Evolutionary conservation across 2,888 invertebrate species (phyloP), one percentile per base, ranked within the genome.

Genomic region (Lasioglossum leucozonium): DNA sequence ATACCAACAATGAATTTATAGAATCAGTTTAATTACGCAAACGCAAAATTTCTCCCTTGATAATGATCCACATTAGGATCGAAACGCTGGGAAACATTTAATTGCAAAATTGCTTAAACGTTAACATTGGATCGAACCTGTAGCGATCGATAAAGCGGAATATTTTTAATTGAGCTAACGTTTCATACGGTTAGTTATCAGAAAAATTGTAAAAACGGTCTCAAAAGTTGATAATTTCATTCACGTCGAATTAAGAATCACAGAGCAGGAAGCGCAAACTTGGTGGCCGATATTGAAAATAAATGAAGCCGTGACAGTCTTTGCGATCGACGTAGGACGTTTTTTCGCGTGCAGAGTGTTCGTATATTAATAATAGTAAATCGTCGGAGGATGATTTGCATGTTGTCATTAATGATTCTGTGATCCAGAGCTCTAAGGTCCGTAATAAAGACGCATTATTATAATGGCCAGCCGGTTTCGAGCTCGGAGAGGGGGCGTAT

Each of bases 401-500:
- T 67, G 11, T 30, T 22, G 34, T 37, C 22, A 22, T 67, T 67
- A 34, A 67, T 22, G 10, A 67, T 67, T 37, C 22, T 37, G 22
- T 37, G 37, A 67, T 67, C 22, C 37, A 67, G 22, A 4, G 67
- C 34, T 67, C 67, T 11, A 37, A 22, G 67, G 37, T 22, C 34
- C 37, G 37, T 67, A 67, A 67, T 67, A 67, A 67, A 67, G 34
- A 67, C 22, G 67, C 67, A 37, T 37, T 67, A 67, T 67, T 67
- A 67, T 67, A 37, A 16, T 11, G 42, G 22, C 18, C 72, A 71
- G 30, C 30, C 62, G 62, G 30, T 62, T 62, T 30, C 18, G 30
- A 34, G 62, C 34, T 34, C 30, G 62, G 55, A 55, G 55, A 62
- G 62, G 62, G 62, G 62, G 62, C 62, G 62, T 62, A 62, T 62